Evolutionary conservation across 2,888 invertebrate genomes (phyloP), one percentile per base, ranked within the genome.

Genomic region (Slavum lentiscoides): DNA sequence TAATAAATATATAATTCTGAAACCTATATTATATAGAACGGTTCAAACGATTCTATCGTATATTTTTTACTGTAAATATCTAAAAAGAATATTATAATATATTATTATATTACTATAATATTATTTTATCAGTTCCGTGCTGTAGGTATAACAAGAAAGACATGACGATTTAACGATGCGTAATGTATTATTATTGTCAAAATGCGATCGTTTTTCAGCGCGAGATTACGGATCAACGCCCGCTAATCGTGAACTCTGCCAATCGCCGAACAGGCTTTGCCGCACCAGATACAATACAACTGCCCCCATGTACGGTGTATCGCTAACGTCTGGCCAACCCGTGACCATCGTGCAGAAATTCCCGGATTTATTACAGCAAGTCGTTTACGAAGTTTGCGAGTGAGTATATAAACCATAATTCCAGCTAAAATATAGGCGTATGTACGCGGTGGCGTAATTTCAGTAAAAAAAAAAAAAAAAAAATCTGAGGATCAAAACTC

Each of bases 291-390:
- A 95, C 88, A 96, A 96, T 87, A 96, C 96, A 37, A 96, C 96
- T 66, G 96, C 96, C 23, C 96, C 96, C 0, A 94, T 96, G 93
- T 96, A 95, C 86, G 96, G 96, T n/a, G 95, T 96, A 66, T 95
- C 95, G 23, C 88, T 96, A 61, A 96, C 96, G 21, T 95, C 95
- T 19, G 96, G 96, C 2, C 94, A 95, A 85, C 95, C 95, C 0
- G 95, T 96, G 84, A 95, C 95, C 75, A 96, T 96, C 85, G 95
- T 96, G 59, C 96, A 96, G 87, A 96, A 96, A 87, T 96, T 96
- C 85, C 96, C 96, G 0, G 96, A 96, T 88, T 89, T 96, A 62
- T 87, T 96, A 83, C 96, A 96, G 86, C 96, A 96, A 88, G 95
- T 96, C 82, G 94, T 96, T 76, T 96, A 95, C 86, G 96, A 96